phyloP scores from a whole-genome alignment of 2,888 invertebrate species.

The Steinernema carpocapsae region DNA sequence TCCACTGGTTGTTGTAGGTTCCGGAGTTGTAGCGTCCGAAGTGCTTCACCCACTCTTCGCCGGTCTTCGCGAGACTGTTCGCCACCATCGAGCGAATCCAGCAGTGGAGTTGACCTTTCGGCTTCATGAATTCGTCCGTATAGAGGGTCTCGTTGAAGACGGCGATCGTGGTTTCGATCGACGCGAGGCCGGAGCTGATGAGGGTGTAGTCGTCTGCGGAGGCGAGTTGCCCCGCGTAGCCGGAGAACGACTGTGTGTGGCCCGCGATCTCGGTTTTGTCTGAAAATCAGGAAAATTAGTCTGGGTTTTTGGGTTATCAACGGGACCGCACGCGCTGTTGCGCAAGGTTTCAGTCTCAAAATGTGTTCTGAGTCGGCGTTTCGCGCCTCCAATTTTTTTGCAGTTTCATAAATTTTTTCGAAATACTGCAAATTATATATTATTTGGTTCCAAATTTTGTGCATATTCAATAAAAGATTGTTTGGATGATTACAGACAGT shows the following conservation, averaged over 20 bases:
- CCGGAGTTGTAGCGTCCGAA: conserved; percentile 80
- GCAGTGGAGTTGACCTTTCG: conserved; percentile 73
- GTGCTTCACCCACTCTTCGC: conserved; percentile 55
- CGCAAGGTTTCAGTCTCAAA: too few species aligned
- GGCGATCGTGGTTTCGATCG: conserved; percentile 81
- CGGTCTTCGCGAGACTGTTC: conserved; percentile 77
- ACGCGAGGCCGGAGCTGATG: conserved; percentile 69
- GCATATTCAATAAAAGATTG: too few species aligned
- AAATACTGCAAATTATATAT: too few species aligned
- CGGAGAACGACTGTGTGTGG: conserved; percentile 65
- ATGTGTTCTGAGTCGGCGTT: too few species aligned
- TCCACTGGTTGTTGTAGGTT: conserved; percentile 81
- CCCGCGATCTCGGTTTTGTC: conserved; percentile 70
- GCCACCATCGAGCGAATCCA: conserved; percentile 82
- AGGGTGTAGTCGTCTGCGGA: conserved; percentile 69
- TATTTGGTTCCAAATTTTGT: too few species aligned
- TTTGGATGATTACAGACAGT: too few species aligned
- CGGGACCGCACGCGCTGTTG: too few species aligned
- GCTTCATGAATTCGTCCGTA: conserved; percentile 75
- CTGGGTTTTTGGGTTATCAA: too few species aligned
- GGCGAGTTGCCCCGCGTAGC: conserved; percentile 67
- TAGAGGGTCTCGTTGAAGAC: conserved; percentile 79
- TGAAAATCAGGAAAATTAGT: too few species aligned
- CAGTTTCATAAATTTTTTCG: too few species aligned
- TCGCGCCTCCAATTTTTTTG: too few species aligned